Base-by-base conservation (phyloP, 1,140 invertebrate genomes). In the Psilanteris sp. region DNA sequence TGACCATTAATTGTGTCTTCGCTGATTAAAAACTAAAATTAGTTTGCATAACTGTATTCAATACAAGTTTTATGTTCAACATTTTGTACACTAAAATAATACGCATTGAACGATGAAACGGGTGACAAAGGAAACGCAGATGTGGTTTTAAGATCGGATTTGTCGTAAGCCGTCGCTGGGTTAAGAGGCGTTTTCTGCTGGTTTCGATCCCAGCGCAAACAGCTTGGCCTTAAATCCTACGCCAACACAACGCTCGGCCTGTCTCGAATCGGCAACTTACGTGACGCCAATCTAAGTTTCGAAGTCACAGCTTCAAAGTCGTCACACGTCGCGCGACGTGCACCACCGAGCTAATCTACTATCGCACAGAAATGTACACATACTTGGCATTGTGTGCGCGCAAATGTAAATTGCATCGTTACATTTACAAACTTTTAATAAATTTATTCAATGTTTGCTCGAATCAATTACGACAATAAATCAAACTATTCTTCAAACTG, bases 281-380 rank as follows among this genome's bases (percentile, higher is more conserved):
- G 70, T 77, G 78, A 75, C 54, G 43, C 62, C 76, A 78, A 79
- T 79, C 78, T 78, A 75, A 75, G 75, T 79, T 79, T 72, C 27
- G 34, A 72, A 72, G 43, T 55, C 55, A 39, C 52, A 66, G 71
- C 67, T 75, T 70, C 61, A 61, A 64, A 72, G 57, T 77, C 67
- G 57, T 66, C 68, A 55, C 59, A 61, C 57, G 70, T 77, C 73
- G 50, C 2, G 32, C 64, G 43, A 67, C 57, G 72, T 68, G 62
- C 54, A 44, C 71, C 55, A 64, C 57, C 57, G 18, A 70, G 36
- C 43, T 76, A 76, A 70, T 76, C 73, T 70, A 62, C 39, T 61
- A n/a, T 50, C 29, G 31, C 41, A 9, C 37, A 8, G 8, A 41
- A 59, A 8, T 59, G 54, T 62, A 54, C 41, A 62, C 55, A 61